phyloP scores from a whole-genome alignment of 2,888 invertebrate species.

The Brenthis ino region DNA sequence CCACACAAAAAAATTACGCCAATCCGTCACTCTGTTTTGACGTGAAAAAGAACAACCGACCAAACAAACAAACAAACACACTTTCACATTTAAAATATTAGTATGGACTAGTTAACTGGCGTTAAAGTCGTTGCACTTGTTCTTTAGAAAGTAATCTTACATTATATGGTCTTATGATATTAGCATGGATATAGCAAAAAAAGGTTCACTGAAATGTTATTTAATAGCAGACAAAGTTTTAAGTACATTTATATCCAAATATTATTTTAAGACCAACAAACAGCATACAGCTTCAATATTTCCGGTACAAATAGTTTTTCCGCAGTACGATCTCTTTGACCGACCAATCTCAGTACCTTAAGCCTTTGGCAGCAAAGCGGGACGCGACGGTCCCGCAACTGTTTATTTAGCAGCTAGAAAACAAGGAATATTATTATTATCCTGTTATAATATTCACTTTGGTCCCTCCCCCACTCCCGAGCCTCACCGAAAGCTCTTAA shows the following conservation, averaged over 20 bases:
- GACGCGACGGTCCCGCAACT: conserved; percentile 39
- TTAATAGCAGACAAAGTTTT: background rate
- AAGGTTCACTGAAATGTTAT: too few species aligned
- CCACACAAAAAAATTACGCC: too few species aligned
- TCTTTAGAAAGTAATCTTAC: too few species aligned
- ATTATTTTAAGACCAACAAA: background rate
- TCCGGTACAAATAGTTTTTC: conserved; percentile 23
- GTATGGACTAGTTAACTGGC: too few species aligned
- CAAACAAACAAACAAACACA: too few species aligned
- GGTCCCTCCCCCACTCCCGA: conserved; percentile 54
- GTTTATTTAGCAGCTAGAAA: conserved; percentile 49
- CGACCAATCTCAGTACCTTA: conserved; percentile 38
- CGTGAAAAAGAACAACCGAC: too few species aligned
- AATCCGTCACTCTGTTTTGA: too few species aligned
- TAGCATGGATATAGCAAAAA: too few species aligned
- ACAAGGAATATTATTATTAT: conserved; percentile 55
- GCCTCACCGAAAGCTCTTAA: conserved; percentile 79
- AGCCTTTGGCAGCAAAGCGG: conserved; percentile 38
- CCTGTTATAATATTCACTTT: conserved; percentile 81
- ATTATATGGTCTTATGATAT: too few species aligned
- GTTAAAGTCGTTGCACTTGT: too few species aligned
- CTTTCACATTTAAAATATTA: too few species aligned
- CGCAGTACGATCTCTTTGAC: conserved; percentile 34
- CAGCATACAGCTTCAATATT: conserved; percentile 1
- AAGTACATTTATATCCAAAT: background rate